phyloP scores from a whole-genome alignment of 2,888 invertebrate genomes.

The Herminia tarsipennalis region DNA sequence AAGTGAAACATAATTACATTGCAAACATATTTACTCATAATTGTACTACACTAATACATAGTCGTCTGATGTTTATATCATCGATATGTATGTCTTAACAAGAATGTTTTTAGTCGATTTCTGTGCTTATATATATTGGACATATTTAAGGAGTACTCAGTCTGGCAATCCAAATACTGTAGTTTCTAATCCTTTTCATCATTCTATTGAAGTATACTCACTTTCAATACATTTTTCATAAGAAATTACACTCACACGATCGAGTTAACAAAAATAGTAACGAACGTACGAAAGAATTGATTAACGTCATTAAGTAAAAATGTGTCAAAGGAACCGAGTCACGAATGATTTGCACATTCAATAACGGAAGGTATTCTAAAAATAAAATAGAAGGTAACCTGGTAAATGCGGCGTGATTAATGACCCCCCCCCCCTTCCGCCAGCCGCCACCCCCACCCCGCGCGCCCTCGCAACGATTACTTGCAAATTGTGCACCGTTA shows the following conservation, averaged over 20 bases:
- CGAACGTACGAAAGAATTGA: background rate
- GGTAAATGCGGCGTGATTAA: conserved; percentile 23
- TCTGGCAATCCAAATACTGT: too few species aligned
- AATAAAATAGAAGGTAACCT: conserved; percentile 18
- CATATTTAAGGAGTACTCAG: too few species aligned
- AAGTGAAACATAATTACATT: background rate
- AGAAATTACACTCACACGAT: too few species aligned
- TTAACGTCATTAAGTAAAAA: background rate
- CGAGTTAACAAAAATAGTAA: too few species aligned
- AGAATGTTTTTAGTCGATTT: too few species aligned
- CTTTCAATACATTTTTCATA: too few species aligned
- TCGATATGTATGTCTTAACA: too few species aligned
- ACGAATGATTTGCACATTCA: conserved; percentile 18
- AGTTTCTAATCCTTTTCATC: too few species aligned
- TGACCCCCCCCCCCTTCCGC: conserved; percentile 1
- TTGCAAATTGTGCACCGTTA: conserved; percentile 16
- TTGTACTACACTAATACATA: too few species aligned
- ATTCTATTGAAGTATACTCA: too few species aligned
- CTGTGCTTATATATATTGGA: too few species aligned
- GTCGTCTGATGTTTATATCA: too few species aligned
- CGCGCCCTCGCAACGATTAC: conserved; percentile 8
- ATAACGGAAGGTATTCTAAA: conserved; percentile 13
- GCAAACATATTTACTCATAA: background rate
- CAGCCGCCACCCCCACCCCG: background rate
- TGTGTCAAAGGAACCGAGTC: background rate